phyloP scores from a whole-genome alignment of 2,797 vertebrate species.

The Adrianichthys oophorus region DNA sequence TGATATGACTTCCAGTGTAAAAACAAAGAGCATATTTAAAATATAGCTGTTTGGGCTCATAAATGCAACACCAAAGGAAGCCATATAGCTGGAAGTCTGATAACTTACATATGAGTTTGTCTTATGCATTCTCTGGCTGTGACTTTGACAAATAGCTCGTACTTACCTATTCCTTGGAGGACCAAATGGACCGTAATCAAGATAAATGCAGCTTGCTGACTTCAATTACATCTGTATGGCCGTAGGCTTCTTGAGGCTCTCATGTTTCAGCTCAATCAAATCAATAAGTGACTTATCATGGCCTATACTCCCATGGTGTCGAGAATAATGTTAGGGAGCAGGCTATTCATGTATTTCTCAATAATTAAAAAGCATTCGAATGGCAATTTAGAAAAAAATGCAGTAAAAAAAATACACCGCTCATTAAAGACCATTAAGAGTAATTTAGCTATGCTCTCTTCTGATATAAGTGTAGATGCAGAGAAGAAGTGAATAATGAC shows the following conservation, averaged over 20 bases:
- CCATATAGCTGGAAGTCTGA: too few relatives aligned
- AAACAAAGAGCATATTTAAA: too few relatives aligned
- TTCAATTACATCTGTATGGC: slow-evolving; percentile 62
- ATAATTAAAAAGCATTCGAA: slow-evolving; percentile 43
- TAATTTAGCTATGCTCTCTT: not conserved
- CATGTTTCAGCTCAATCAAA: slow-evolving; percentile 61
- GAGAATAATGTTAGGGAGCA: slow-evolving; percentile 16
- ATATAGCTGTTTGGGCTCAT: too few relatives aligned
- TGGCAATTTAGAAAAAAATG: slow-evolving; percentile 5
- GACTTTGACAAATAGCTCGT: slow-evolving; percentile 73
- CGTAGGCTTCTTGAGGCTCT: slow-evolving; percentile 51
- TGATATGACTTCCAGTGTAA: too few relatives aligned
- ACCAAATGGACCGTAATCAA: slow-evolving; percentile 77
- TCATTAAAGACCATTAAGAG: not conserved
- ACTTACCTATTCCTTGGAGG: slow-evolving; percentile 71
- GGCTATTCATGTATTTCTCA: slow-evolving; percentile 52
- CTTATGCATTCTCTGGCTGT: slow-evolving; percentile 43
- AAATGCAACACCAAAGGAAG: too few relatives aligned
- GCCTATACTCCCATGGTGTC: slow-evolving; percentile 36
- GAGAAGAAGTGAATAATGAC: too few relatives aligned
- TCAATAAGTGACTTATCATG: slow-evolving; percentile 77
- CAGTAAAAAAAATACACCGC: not conserved
- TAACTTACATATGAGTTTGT: slow-evolving; percentile 1
- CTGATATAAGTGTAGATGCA: too few relatives aligned
- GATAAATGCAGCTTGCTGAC: slow-evolving; percentile 70